Percentiles rank a stretch among this genome's conserved stretches.
Conservation (phyloP, 2,113 vertebrate genomes). For the Oceanites oceanicus region DNA sequence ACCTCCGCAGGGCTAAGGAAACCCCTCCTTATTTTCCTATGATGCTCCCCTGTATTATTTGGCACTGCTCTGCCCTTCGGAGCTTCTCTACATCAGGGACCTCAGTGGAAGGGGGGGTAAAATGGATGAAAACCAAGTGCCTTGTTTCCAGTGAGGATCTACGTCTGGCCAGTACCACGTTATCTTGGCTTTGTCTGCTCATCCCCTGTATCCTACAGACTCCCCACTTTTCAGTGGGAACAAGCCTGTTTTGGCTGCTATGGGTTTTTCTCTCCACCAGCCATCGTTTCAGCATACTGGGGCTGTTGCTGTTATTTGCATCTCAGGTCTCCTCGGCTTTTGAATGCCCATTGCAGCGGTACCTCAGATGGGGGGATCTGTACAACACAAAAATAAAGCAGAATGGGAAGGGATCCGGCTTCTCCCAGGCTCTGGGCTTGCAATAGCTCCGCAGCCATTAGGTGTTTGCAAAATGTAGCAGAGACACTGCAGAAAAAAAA, state of each 20-base stretch:
- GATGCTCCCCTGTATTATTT: background rate
- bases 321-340: background rate
- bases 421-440: background rate
- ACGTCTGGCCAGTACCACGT: background rate
- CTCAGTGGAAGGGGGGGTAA: background rate
- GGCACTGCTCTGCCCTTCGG: background rate
- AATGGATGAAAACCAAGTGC: background rate
- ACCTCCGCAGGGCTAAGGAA: fast-evolving
- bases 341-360: background rate
- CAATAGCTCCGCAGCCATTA: slow-evolving; percentile 34
- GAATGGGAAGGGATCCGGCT: background rate
- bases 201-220: background rate
- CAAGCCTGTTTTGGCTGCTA: background rate
- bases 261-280: background rate
- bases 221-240: background rate
- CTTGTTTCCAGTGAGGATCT: background rate
- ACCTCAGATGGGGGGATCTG: background rate
- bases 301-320: background rate
- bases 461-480: background rate
- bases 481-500: background rate
- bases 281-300: background rate
- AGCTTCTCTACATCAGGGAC: background rate
- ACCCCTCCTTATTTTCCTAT: background rate
- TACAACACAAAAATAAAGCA: background rate
- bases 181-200: slow-evolving; percentile 18